These are phyloP conservation scores for Motacilla alba DNA, from an alignment of 2,113 vertebrate species.

Conservation along the genomic window DNA sequence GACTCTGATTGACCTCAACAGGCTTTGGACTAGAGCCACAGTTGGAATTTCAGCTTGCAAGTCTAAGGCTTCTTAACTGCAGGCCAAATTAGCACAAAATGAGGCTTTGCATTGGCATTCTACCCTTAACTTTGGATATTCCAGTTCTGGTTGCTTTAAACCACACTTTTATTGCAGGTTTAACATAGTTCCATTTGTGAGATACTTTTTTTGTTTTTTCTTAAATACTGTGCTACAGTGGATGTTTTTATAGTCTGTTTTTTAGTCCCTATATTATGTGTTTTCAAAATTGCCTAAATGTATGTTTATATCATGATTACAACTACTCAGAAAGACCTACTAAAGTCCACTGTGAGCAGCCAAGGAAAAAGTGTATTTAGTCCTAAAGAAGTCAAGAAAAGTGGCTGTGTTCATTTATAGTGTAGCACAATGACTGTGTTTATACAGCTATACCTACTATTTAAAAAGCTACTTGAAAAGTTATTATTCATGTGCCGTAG, in stretches of 20 bases:
- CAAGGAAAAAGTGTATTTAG: constrained; percentile 55
- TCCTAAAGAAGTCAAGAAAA: constrained; percentile 56
- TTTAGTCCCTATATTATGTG: constrained; percentile 53
- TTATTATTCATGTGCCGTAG: constrained; percentile 60
- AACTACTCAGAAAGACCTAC: constrained; percentile 44
- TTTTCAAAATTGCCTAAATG: constrained; percentile 57
- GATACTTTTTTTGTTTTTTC: background rate
- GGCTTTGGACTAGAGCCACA: constrained; percentile 54
- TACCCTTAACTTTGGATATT: constrained; percentile 56
- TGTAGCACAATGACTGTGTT: constrained; percentile 58
- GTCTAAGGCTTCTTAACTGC: constrained; percentile 54
- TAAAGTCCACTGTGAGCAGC: constrained; percentile 52
- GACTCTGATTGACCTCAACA: constrained; percentile 56
- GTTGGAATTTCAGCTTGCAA: constrained; percentile 59
- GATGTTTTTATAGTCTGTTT: constrained; percentile 41
- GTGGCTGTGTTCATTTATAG: constrained; percentile 65
- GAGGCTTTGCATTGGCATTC: constrained; percentile 35
- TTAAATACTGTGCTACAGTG: constrained; percentile 49
- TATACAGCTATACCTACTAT: constrained; percentile 56
- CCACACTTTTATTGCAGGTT: constrained; percentile 46
- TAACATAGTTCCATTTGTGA: constrained; percentile 41
- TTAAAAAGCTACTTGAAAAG: constrained; percentile 63
- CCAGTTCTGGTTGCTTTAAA: constrained; percentile 66
- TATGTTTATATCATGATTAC: constrained; percentile 21
- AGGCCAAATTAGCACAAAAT: constrained; percentile 50